phyloP scores from a whole-genome alignment of 2,888 invertebrate genomes.

The Operophtera brumata region DNA sequence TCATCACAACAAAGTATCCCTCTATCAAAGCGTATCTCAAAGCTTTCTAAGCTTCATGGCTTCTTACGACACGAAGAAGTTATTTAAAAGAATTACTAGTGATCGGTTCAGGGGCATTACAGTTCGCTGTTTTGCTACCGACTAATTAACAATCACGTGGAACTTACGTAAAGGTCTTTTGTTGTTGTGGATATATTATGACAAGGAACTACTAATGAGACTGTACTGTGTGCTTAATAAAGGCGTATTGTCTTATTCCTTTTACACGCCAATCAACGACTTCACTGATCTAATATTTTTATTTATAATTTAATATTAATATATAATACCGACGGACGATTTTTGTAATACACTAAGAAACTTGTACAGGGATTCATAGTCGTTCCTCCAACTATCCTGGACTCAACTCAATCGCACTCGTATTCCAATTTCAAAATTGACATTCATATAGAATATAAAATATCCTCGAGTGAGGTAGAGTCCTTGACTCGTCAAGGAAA shows the following conservation, averaged over 20 bases:
- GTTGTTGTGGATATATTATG: not conserved
- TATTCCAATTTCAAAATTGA: no score
- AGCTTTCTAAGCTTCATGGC: not conserved
- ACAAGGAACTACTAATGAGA: not conserved
- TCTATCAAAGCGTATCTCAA: not conserved
- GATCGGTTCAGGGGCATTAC: not conserved
- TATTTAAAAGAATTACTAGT: not conserved
- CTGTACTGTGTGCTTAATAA: not conserved
- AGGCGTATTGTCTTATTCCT: not conserved
- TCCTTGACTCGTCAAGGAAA: no score
- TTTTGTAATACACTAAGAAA: no score
- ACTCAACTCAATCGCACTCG: no score
- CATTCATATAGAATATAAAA: no score
- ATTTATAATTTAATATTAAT: no score
- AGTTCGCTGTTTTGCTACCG: slow-evolving; percentile 47
- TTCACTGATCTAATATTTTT: no score
- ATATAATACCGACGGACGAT: no score
- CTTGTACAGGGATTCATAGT: no score
- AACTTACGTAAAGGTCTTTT: slow-evolving; percentile 12
- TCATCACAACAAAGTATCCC: not conserved
- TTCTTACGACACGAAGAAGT: not conserved
- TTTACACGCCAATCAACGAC: not conserved
- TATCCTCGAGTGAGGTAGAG: no score
- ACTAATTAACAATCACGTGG: slow-evolving; percentile 47
- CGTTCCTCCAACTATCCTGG: no score